A percentile compares a stretch with the other conserved stretches of the same genome.
phyloP scores from a whole-genome alignment of 1,140 invertebrate species.

The Subanguina moxae region DNA sequence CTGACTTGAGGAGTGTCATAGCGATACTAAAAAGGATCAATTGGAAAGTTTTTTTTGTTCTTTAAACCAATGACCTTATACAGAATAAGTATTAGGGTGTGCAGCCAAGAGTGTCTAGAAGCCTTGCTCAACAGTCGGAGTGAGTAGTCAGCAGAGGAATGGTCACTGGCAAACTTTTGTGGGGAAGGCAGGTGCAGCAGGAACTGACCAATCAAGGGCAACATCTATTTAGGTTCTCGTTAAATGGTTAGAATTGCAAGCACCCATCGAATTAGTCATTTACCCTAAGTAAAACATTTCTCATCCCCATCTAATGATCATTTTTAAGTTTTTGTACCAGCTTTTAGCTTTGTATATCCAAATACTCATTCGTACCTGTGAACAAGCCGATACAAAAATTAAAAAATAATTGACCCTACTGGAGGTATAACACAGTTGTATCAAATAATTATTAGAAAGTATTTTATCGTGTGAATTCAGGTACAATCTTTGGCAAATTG shows the following conservation, averaged over 20 bases:
- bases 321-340: not conserved
- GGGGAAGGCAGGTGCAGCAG: conserved; percentile 82
- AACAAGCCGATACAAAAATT: too few relatives aligned
- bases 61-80: conserved; percentile 75
- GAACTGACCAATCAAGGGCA: conserved; percentile 77
- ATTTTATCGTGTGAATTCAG: not conserved
- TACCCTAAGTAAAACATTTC: not conserved
- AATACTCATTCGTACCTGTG: too few relatives aligned
- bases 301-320: not conserved
- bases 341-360: not conserved
- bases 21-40: conserved; percentile 71
- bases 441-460: not conserved
- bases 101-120: conserved; percentile 82
- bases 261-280: not conserved
- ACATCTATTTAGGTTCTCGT: too few relatives aligned
- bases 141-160: conserved; percentile 70
- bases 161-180: conserved; percentile 63
- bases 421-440: not conserved
- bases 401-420: too few relatives aligned
- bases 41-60: not conserved
- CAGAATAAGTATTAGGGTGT: conserved; percentile 83
- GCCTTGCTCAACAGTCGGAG: conserved; percentile 81
- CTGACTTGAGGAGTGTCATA: conserved; percentile 78
- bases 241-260: conserved; percentile 69
- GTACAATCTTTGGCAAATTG: not conserved